Base-by-base conservation (phyloP, 2,797 vertebrate species). In the Apodemus agrarius region DNA sequence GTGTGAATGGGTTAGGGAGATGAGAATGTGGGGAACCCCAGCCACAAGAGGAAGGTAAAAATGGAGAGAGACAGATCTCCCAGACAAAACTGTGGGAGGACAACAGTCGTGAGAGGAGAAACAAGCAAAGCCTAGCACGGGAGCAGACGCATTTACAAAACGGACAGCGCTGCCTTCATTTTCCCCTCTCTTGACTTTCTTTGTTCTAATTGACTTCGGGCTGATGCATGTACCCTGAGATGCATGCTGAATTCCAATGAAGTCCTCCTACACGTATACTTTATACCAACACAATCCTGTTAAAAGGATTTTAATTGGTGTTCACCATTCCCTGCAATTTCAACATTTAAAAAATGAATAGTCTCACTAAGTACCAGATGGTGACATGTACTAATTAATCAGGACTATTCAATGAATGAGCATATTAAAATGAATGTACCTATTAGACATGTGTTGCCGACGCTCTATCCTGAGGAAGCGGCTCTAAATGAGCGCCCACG, bases 271-370 rank as follows among this genome's bases (percentile, higher is more conserved):
- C 98, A 97, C 93, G n/a, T 96, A 98, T 97, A 98, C 98, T 98
- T 98, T 98, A 98, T 96, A 98, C 98, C 98, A 98, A 98, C 98
- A 98, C 97, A 98, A 98, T 98, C 98, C 98, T 98, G 98, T 98
- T 98, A 98, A 98, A 98, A 98, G 96, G 98, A 98, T 98, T 98
- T 98, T 99, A 99, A 99, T 98, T 98, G 98, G 97, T 98, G 98
- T 98, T 98, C 98, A 98, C 97, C 98, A 98, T 98, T 98, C 98
- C 98, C 98, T 98, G 97, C 98, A 98, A 98, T 98, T 98, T 98
- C 98, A 98, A 98, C 98, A 98, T 98, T 98, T 98, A 97, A 98
- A 98, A 98, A 98, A 98, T 98, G 98, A 98, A 98, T 98, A 98
- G 98, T 98, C 98, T 98, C 89, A 83, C 96, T 98, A 98, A 98